Conservation (phyloP, 2,888 invertebrate species). For the Acholoe squamosa region DNA sequence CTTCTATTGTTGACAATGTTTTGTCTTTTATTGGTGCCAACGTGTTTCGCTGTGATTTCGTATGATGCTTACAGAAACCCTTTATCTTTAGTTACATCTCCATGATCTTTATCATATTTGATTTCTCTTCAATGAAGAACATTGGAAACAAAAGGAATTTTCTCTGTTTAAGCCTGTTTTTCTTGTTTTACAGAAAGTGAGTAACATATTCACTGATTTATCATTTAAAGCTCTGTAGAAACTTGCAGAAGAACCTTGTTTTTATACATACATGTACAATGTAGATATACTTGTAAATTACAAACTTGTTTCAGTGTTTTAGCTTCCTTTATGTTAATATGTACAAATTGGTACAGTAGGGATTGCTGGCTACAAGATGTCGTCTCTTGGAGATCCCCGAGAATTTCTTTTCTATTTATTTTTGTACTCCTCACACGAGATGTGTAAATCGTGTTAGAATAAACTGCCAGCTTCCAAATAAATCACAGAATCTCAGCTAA, state of each 20-base stretch:
- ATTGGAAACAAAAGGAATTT: too few relatives aligned
- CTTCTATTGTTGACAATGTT: not conserved
- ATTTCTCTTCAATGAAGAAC: too few relatives aligned
- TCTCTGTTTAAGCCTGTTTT: too few relatives aligned
- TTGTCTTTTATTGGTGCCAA: conserved; percentile 25
- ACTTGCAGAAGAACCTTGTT: not conserved
- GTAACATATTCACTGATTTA: not conserved
- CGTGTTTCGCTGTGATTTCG: conserved; percentile 17
- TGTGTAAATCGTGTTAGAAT: too few relatives aligned
- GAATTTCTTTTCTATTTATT: conserved; percentile 27
- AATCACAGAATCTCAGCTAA: too few relatives aligned
- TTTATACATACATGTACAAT: conserved; percentile 16
- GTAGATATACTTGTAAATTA: conserved; percentile 12
- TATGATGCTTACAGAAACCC: not conserved
- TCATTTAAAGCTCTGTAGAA: not conserved
- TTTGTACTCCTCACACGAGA: not conserved
- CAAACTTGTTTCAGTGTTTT: not conserved
- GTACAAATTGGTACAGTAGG: not conserved
- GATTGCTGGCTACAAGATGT: not conserved
- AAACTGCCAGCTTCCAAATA: too few relatives aligned
- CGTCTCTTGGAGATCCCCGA: not conserved
- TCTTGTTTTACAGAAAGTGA: too few relatives aligned
- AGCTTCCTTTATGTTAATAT: not conserved
- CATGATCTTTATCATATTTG: not conserved
- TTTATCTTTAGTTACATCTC: not conserved